phyloP scores from a whole-genome alignment of 2,888 invertebrate species.

The Chloromyia formosa region DNA sequence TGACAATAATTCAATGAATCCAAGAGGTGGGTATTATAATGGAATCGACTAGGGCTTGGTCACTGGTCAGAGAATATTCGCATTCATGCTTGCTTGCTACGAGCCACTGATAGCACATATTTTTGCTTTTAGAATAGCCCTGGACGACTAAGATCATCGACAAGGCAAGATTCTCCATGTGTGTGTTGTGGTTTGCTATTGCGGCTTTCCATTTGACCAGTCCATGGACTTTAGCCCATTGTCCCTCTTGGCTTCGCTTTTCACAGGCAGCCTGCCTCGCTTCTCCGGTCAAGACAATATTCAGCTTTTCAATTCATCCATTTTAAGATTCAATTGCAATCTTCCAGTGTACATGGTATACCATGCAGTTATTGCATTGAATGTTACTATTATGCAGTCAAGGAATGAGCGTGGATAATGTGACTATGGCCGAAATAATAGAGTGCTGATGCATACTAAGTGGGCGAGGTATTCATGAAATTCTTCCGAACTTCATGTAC shows the following conservation, averaged over 20 bases:
- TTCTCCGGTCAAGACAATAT: constrained; percentile 43
- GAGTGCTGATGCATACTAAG: constrained; percentile 14
- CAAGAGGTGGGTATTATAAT: constrained; percentile 13
- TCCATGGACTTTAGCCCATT: no score
- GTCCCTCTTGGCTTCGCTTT: no score
- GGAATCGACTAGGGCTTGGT: constrained; percentile 11
- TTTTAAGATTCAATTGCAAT: constrained; percentile 47
- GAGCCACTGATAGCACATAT: no score
- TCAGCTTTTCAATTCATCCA: constrained; percentile 48
- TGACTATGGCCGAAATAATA: constrained; percentile 14
- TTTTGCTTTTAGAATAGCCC: no score
- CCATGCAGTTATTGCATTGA: constrained; percentile 7
- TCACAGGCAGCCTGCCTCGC: background rate
- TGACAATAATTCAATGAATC: constrained; percentile 41
- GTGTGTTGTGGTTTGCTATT: background rate
- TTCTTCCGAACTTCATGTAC: no score
- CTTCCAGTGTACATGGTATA: no score
- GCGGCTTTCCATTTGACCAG: background rate
- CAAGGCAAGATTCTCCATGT: background rate
- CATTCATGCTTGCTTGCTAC: no score
- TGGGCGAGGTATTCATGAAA: background rate
- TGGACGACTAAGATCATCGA: no score
- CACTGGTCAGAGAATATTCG: no score
- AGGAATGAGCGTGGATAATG: constrained; percentile 8
- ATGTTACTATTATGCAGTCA: background rate